These are phyloP conservation scores for Phasianus colchicus DNA, from an alignment of 2,113 vertebrate species.

Conservation along the genomic window DNA sequence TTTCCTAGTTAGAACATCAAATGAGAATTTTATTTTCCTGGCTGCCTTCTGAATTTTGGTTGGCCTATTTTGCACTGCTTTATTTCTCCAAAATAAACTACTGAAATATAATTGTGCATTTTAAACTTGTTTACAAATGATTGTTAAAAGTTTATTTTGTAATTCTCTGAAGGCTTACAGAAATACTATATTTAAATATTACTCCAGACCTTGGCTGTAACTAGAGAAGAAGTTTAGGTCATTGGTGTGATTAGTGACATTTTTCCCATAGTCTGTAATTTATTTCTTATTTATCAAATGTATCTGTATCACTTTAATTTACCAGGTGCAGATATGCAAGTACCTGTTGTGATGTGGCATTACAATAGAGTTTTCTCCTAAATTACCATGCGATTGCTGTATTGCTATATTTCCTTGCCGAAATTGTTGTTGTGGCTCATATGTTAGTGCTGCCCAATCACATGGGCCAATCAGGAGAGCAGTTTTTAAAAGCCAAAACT, in stretches of 20 bases:
- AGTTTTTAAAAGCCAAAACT: slow-evolving; percentile 43
- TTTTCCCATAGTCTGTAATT: slow-evolving; percentile 28
- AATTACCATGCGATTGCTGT: slow-evolving; percentile 5
- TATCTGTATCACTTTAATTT: neutral
- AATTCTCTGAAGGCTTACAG: slow-evolving; percentile 61
- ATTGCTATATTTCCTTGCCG: slow-evolving; percentile 43
- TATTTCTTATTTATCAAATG: slow-evolving; percentile 55
- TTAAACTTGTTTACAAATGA: slow-evolving; percentile 67
- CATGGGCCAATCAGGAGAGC: slow-evolving; percentile 16
- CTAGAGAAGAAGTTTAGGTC: slow-evolving; percentile 34
- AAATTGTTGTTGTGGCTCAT: neutral
- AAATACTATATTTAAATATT: slow-evolving; percentile 64
- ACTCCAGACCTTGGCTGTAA: slow-evolving; percentile 35
- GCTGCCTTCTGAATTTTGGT: slow-evolving; percentile 74
- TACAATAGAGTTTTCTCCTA: slow-evolving; percentile 18
- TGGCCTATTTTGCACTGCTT: slow-evolving; percentile 83
- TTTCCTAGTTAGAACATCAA: slow-evolving; percentile 69
- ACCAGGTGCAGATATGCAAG: slow-evolving; percentile 12
- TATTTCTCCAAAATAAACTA: slow-evolving; percentile 85
- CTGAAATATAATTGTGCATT: slow-evolving; percentile 81
- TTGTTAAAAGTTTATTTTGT: slow-evolving; percentile 65
- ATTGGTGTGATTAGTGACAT: slow-evolving; percentile 5
- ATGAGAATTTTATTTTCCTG: slow-evolving; percentile 60
- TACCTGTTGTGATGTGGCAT: slow-evolving; percentile 10
- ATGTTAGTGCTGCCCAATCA: slow-evolving; percentile 33